Base-by-base conservation (phyloP, 2,113 vertebrate genomes). In the Lepus americanus region DNA sequence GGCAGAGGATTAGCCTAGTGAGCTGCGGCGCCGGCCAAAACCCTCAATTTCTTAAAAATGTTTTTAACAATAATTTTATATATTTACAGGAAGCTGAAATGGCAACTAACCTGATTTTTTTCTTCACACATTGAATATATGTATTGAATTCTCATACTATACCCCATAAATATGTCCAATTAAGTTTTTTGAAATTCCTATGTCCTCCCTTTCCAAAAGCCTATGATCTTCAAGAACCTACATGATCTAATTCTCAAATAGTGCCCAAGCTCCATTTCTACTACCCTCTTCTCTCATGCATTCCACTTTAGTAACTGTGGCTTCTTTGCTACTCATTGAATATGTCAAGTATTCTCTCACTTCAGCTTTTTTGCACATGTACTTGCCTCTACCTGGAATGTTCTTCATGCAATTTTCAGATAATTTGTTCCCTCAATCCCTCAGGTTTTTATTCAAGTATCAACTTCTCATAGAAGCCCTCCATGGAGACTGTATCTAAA, bases 391-490 rank as follows among this genome's bases (percentile, higher is more conserved):
- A 84, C 84, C 51, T 59, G 51, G 53, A 81, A 31, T 81, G 22
- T 82, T 84, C 16, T 81, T 70, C 22, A 77, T 29, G 17, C 13
- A 78, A 72, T 89, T 77, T 89, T 36, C 78, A 84, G 20, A 67
- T 53, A 59, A 4, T 66, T 94, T 83, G 1, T n/a, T 94, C n/a
- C 44, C 44, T 70, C 80, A 14, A 22, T 64, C 51, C 20, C 83
- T 90, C 49, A 83, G n/a, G 25, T 59, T 90, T 90, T 87, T 74
- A 85, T 82, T 92, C 2, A 27, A 63, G 44, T 44, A 44, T 44
- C 44, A 44, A 44, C 44, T 44, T 44, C 44, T 44, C 44, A 44
- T 44, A 44, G 44, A 44, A 44, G 44, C 44, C 44, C 44, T 44
- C 44, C 44, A 44, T 44, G 44, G 44, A 44, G 44, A 44, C 44